A percentile compares a stretch with the other conserved stretches of the same genome.
Conservation (phyloP, 2,113 vertebrate species). For the Lepus timidus region DNA sequence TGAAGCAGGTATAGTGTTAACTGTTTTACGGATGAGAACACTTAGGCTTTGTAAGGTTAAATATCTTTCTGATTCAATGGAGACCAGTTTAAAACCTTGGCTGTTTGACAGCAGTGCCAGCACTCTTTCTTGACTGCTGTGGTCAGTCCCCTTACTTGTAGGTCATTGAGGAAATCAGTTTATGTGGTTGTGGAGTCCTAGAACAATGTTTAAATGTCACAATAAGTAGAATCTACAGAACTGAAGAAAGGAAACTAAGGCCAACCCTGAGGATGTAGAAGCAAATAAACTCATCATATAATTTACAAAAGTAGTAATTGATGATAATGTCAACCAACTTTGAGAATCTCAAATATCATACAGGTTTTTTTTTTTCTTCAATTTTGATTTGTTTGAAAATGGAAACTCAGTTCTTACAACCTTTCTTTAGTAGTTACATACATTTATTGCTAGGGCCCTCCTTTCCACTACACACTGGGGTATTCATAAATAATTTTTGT, state of each 20-base stretch:
- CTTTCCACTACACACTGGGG: background rate
- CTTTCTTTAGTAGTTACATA: background rate
- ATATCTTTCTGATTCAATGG: background rate
- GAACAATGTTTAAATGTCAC: slow-evolving; percentile 11
- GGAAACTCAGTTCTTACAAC: background rate
- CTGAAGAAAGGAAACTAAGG: background rate
- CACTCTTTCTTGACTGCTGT: background rate
- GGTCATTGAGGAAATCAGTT: slow-evolving; percentile 7
- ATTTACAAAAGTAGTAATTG: background rate
- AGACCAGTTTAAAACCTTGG: background rate
- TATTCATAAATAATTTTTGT: background rate
- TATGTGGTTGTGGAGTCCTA: background rate
- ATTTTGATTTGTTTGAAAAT: slow-evolving; percentile 56
- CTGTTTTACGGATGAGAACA: background rate
- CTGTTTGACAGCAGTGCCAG: background rate
- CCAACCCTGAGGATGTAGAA: background rate
- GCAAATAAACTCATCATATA: background rate
- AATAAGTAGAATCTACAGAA: background rate
- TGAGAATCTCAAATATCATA: background rate
- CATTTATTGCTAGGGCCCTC: background rate
- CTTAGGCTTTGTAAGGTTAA: background rate
- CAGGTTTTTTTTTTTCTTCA: background rate
- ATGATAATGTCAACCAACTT: background rate
- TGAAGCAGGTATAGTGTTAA: background rate
- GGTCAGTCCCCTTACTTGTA: background rate